Evolutionary conservation across 2,888 invertebrate species (phyloP), one percentile per base, ranked within the genome.

Genomic region (Pycnomerus fuliginosus): DNA sequence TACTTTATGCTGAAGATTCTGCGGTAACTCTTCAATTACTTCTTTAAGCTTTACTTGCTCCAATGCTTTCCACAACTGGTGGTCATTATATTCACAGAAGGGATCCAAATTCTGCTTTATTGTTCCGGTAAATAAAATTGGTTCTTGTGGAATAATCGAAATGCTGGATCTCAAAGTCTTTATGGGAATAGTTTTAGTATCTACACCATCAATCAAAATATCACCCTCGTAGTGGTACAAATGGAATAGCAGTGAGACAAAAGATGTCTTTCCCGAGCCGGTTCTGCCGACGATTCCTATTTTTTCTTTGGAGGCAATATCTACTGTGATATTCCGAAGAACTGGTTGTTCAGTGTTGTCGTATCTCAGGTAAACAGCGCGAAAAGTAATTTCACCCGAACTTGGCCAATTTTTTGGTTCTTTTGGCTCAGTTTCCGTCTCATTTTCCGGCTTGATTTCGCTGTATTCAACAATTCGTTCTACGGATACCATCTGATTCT

Each of bases 101-200:
- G 93, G 94, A 74, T 94, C 94, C 42, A 95, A 76, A 73, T 95
- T 95, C 63, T 85, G 85, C 1, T 93, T 76, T 75, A 95, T 78
- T 2, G 89, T 85, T 27, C 91, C 93, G 0, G 88, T 86, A 73
- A 95, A 90, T 34, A 90, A 72, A 37, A 90, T 86, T 0, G 90
- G 90, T 62, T 90, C 89, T 69, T 90, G 90, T 0, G 90, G 90
- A 30, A 90, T 90, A 61, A 90, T 90, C 3, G 90, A 87, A 50
- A 90, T 79, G 63, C 81, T 83, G 14, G 84, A 82, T 35, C 90
- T 80, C 10, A 90, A 76, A 65, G 84, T 80, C 58, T 84, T 82
- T 15, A 90, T 73, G 0, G 88, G 87, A 44, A 95, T 70, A 2
- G 73, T 68, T 0, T 76, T 76, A 0, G 83, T 86, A 60, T 87